These are phyloP conservation scores for Diploptera punctata DNA, from an alignment of 2,888 invertebrate genomes.

Conservation along the genomic window DNA sequence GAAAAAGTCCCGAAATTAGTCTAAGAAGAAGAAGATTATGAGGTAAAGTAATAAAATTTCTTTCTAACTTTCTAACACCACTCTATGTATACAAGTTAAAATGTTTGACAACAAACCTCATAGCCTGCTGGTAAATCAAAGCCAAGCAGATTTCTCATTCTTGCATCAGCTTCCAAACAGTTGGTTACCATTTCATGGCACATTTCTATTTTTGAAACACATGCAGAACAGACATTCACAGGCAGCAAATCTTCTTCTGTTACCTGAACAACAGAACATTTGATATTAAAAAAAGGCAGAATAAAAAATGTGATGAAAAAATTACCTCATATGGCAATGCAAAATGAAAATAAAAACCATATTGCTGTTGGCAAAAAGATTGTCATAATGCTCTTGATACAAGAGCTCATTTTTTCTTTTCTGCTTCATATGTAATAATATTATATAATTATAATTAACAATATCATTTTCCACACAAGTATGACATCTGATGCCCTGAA, in stretches of 20 bases:
- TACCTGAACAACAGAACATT: constrained; percentile 24
- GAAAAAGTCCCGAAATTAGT: too few relatives aligned
- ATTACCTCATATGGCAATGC: not conserved
- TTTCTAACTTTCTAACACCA: too few relatives aligned
- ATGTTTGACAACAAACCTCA: too few relatives aligned
- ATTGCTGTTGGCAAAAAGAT: not conserved
- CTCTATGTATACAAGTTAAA: too few relatives aligned
- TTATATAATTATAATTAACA: too few relatives aligned
- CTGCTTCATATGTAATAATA: too few relatives aligned
- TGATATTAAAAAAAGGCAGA: not conserved
- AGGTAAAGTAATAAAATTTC: too few relatives aligned
- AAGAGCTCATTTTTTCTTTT: not conserved
- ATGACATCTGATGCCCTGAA: too few relatives aligned
- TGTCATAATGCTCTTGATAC: not conserved
- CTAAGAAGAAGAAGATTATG: too few relatives aligned
- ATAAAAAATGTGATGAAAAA: not conserved
- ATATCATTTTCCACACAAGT: too few relatives aligned
- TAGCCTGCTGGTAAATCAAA: not conserved
- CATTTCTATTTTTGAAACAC: constrained; percentile 36
- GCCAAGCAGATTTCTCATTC: constrained; percentile 31
- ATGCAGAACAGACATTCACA: constrained; percentile 33
- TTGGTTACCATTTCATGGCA: constrained; percentile 33
- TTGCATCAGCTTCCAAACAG: constrained; percentile 37
- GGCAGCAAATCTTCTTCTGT: constrained; percentile 38
- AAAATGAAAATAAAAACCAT: not conserved